Evolutionary conservation across 2,888 invertebrate genomes (phyloP).

Genomic region (Palloptera scutellata): DNA sequence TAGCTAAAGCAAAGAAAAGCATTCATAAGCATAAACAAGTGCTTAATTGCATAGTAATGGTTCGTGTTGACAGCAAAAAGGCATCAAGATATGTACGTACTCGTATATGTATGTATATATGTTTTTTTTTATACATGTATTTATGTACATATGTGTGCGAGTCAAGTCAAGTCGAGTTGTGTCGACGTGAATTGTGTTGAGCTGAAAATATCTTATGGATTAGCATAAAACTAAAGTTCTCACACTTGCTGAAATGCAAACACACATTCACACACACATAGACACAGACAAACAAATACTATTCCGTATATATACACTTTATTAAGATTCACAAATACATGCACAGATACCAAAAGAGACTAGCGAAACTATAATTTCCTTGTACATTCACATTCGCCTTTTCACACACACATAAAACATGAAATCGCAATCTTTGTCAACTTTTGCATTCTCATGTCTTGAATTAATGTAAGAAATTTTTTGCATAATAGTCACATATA

Average conservation of each 20-base stretch:
- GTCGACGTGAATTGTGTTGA: neutral
- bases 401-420: constrained; percentile 32
- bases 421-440: constrained; percentile 37
- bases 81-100: constrained; percentile 40
- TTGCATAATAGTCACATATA: too few species aligned
- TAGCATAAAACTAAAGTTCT: constrained; percentile 32
- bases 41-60: constrained; percentile 53
- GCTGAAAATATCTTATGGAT: constrained; percentile 28
- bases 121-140: neutral
- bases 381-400: constrained; percentile 14
- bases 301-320: neutral
- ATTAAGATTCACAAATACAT: constrained; percentile 18
- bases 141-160: neutral
- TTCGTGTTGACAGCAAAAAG: constrained; percentile 51
- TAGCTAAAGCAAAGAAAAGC: neutral
- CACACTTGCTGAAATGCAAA: constrained; percentile 16
- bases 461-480: constrained; percentile 25
- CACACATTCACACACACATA: constrained; percentile 16
- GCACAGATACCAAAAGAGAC: constrained; percentile 8
- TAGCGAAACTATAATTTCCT: neutral
- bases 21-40: constrained; percentile 47
- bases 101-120: neutral
- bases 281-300: too few species aligned
- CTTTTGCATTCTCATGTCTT: constrained; percentile 21
- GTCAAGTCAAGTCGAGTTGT: neutral